Evolutionary conservation across 2,797 vertebrate genomes (phyloP).

Genomic region (Diceros bicornis): DNA sequence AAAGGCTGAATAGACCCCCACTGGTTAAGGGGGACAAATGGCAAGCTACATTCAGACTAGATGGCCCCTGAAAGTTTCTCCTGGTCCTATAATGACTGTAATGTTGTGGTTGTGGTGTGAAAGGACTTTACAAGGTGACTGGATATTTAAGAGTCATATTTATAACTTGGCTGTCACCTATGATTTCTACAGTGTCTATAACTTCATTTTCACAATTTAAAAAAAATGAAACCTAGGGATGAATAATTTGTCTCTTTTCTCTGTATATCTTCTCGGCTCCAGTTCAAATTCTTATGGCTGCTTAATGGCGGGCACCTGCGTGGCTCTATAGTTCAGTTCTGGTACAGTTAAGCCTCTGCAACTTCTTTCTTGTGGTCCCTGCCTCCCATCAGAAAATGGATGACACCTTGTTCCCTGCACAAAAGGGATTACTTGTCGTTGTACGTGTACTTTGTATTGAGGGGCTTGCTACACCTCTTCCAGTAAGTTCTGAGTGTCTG

Average conservation of each 20-base stretch:
- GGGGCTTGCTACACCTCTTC: neutral
- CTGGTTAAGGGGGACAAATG: neutral
- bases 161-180: neutral
- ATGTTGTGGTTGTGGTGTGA: neutral
- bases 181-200: neutral
- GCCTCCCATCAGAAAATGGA: neutral
- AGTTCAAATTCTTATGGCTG: neutral
- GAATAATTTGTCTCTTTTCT: neutral
- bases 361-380: neutral
- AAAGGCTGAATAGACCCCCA: neutral
- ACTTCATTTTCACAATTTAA: slow-evolving; percentile 4
- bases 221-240: neutral
- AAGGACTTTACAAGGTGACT: neutral
- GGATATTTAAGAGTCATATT: neutral
- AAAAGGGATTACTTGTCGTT: neutral
- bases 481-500: neutral
- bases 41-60: neutral
- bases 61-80: neutral
- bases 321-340: neutral
- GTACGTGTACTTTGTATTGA: neutral
- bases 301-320: neutral
- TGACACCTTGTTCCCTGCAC: neutral
- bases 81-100: neutral
- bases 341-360: neutral
- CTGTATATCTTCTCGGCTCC: neutral